Conservation (phyloP, 2,888 invertebrate genomes). For the Tachina grossa region DNA sequence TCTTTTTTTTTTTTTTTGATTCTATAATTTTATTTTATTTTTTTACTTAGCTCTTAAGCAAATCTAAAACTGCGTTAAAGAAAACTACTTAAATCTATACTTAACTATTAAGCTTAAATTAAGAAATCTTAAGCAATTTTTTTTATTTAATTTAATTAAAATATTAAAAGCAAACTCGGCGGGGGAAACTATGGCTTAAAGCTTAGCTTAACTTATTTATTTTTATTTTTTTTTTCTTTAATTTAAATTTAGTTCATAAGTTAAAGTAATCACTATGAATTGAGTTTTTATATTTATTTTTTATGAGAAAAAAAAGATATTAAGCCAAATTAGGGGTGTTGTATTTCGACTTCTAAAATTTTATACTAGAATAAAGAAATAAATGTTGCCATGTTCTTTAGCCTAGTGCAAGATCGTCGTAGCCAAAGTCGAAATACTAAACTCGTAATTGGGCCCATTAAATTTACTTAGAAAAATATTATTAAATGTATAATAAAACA, state of each 20-base stretch:
- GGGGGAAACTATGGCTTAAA: slow-evolving; percentile 39
- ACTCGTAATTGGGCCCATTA: no score
- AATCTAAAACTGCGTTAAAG: slow-evolving; percentile 6
- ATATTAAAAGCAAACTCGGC: background rate
- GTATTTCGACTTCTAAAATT: no score
- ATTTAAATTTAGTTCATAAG: slow-evolving; percentile 50
- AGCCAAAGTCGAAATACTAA: no score
- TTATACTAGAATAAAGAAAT: no score
- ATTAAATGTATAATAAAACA: slow-evolving; percentile 21
- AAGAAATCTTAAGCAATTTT: slow-evolving; percentile 19
- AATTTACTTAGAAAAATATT: background rate
- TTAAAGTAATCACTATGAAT: slow-evolving; percentile 14
- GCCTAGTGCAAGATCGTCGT: no score
- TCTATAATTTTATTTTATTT: background rate
- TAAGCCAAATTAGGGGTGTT: no score
- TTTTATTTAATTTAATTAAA: background rate
- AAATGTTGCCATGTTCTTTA: no score
- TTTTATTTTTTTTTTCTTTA: slow-evolving; percentile 21
- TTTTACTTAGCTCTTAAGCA: slow-evolving; percentile 42
- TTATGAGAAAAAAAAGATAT: background rate
- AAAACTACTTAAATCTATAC: background rate
- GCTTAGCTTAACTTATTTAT: slow-evolving; percentile 15
- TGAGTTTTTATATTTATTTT: slow-evolving; percentile 48
- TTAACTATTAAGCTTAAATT: slow-evolving; percentile 38
- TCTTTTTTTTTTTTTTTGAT: background rate